Base-by-base conservation (phyloP, 2,113 vertebrate species). In the Centropus bengalensis region DNA sequence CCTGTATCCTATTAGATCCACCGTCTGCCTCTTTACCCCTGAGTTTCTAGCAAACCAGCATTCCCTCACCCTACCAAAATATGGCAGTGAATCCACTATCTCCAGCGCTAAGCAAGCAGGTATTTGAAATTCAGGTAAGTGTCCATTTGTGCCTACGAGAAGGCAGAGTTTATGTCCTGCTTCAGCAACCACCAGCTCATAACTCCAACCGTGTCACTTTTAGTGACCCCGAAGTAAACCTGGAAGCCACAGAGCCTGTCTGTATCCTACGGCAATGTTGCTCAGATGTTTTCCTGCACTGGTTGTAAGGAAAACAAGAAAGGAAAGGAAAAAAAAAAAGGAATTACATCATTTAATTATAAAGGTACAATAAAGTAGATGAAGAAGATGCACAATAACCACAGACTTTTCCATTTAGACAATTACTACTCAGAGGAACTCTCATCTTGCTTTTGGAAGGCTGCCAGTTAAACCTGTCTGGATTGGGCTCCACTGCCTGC, bases 261-360 rank as follows among this genome's bases (percentile, higher is more conserved):
- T 86, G 55, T 40, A 33, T 71, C 22, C 33, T 45, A 45, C 1
- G 5, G 49, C 22, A 45, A 2, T 0, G 3, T 24, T 83, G 51
- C 58, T 87, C 67, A 83, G 40, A 52, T 55, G 63, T 45, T 84
- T 86, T 85, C 38, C 49, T 82, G 64, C 18, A 33, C 23, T 33
- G 63, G 32, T 20, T 1, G 5, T 68, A 82, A 93, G 56, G 38
- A 82, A 70, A 94, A 45, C 17, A 45, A 45, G 44, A 45, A 32
- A 32, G 80, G 66, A 89, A 86, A 54, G 62, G 9, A n/a, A 78
- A 40, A 66, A 84, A 84, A 40, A 66, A 84, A 82, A 83, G 30
- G 14, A 84, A 92, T 95, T 33, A 18, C 69, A 87, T 94, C 24
- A 93, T 94, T 96, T 95, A 80, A 95, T 97, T 96, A 80, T 77